Percentiles rank a stretch among this genome's conserved stretches.
Conservation (phyloP, 2,888 invertebrate genomes). For the Nowickia ferox region DNA sequence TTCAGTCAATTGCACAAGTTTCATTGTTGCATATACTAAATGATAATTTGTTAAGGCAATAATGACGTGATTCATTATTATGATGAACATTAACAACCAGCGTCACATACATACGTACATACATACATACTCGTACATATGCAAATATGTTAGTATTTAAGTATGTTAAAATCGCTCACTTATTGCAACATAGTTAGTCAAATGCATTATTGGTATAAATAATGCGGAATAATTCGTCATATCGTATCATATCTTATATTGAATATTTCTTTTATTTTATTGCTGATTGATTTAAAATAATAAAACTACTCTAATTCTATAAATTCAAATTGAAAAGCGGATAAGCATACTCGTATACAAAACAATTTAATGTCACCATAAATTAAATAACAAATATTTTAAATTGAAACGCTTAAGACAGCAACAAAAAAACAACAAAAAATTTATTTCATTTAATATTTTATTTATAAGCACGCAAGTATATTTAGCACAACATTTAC, state of each 20-base stretch:
- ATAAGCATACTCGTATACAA: constrained; percentile 41
- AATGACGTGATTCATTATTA: constrained; percentile 22
- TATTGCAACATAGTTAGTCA: neutral
- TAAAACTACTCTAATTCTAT: neutral
- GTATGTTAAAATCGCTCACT: too few relatives aligned
- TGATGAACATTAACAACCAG: constrained; percentile 8
- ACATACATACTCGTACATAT: neutral
- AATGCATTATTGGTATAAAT: too few relatives aligned
- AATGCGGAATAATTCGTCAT: too few relatives aligned
- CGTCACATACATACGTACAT: neutral
- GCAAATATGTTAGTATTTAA: too few relatives aligned
- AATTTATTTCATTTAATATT: constrained; percentile 1
- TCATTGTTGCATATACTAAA: constrained; percentile 28
- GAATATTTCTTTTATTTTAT: neutral
- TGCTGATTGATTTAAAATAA: constrained; percentile 15
- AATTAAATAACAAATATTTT: constrained; percentile 31
- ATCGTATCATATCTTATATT: too few relatives aligned
- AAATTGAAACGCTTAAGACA: neutral
- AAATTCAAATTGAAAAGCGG: constrained; percentile 7
- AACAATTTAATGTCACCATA: constrained; percentile 22
- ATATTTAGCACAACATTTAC: constrained; percentile 23
- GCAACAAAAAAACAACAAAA: neutral
- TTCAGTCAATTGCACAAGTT: constrained; percentile 22
- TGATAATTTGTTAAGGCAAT: constrained; percentile 31
- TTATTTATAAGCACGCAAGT: constrained; percentile 39